Base-by-base conservation (phyloP, 2,888 invertebrate genomes). In the Drosophila bunnanda region DNA sequence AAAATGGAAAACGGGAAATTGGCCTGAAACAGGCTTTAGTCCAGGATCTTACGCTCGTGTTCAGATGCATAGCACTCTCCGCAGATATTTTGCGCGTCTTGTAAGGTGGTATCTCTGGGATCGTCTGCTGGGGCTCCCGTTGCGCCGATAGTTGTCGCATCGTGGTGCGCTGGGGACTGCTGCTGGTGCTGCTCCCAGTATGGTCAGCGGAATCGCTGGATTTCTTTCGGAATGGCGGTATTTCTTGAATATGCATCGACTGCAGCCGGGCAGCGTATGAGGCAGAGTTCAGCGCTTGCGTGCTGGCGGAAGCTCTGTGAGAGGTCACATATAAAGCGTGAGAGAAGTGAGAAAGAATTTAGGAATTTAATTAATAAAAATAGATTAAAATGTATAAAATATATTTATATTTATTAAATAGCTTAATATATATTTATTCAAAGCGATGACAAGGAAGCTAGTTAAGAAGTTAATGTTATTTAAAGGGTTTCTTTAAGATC, bases 31-130 rank as follows among this genome's bases (percentile, higher is more conserved):
- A 38, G 39, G 15, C 50, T 64, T 32, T 22, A 39, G 20, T 39
- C 12, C n/a, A 50, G 57, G 57, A 44, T 58, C 92, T 92, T 91
- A 92, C 92, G 83, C 89, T 91, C 78, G 92, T 84, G 65, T 92
- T 88, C 76, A 91, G 86, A 74, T 91, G 91, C 59, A 90, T 89
- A 53, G 92, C 90, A 92, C 93, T 93, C 87, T 94, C 94, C 62
- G 93, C 93, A n/a, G 94, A 94, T 79, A 90, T 85, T 88, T 94
- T 94, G 77, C 94, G 92, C 81, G 93, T 93, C 85, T 92, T 93
- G 88, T 93, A 94, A 25, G 94, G 94, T 60, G 94, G 94, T 82
- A 92, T 92, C 80, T 93, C 93, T 74, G 93, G 91, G 71, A 94
- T 93, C 90, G 92, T 90, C 56, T 72, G 77, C 81, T 92, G 80